Base-by-base conservation (phyloP, 2,797 vertebrate species). In the Intellagama lesueurii region DNA sequence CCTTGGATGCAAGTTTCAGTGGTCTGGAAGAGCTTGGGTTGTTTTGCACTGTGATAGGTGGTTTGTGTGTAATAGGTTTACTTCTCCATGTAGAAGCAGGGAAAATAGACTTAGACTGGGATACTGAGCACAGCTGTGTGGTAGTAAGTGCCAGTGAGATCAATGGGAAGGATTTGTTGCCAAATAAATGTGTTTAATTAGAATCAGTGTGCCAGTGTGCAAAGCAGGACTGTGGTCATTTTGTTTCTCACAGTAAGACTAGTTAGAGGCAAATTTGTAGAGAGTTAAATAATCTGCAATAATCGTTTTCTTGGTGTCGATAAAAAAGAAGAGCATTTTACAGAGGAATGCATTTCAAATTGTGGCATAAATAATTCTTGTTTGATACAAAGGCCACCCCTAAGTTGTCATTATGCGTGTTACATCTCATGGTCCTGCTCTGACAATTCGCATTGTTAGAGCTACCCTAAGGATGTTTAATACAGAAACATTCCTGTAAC, bases 51-150 rank as follows among this genome's bases (percentile, higher is more conserved):
- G 72, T 0, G 19, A 64, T 83, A 68, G 90, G 64, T 30, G 64
- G 80, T 89, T 76, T 70, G 89, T 89, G 89, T 89, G 91, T 89
- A 88, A 88, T 89, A 90, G 81, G 19, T 81, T 47, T 12, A 70
- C 72, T 91, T 91, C n/a, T 93, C 90, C 81, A 77, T 91, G 52
- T 85, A 78, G 83, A 85, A 93, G 90, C 66, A 68, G 47, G 79
- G 89, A 78, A 70, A 60, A 47, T 56, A 66, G 64, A 70, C 19
- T 86, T 70, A 79, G 75, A 19, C 22, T 89, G 68, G 78, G 49
- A 72, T 79, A 5, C 24, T 79, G 79, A 70, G 30, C 32, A 72
- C 75, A 64, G 26, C 79, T 81, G 47, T 87, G 80, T 83, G 66
- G 60, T 77, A 77, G n/a, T 76, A 69, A 81, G 32, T 82, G 49